Percentiles rank a stretch among this genome's conserved stretches.
phyloP scores from a whole-genome alignment of 2,888 invertebrate genomes.

The Pollenia angustigena region DNA sequence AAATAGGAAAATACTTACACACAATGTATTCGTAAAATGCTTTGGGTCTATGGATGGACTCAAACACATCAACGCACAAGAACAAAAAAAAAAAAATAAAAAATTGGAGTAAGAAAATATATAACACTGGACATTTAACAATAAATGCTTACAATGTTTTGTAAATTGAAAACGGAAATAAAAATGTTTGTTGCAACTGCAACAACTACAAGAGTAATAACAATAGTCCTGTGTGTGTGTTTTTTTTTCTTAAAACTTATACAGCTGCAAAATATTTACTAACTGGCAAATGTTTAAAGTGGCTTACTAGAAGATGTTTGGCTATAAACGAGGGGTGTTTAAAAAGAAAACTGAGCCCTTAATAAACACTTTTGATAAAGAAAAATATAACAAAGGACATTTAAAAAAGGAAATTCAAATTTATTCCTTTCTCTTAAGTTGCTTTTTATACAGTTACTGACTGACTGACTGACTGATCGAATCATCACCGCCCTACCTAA shows the following conservation, averaged over 20 bases:
- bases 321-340: slow-evolving; percentile 4
- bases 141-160: slow-evolving; percentile 73
- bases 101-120: slow-evolving; percentile 12
- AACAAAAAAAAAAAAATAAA: slow-evolving; percentile 23
- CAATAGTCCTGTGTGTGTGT: slow-evolving; percentile 8
- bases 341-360: not conserved
- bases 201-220: slow-evolving; percentile 33
- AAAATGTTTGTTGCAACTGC: slow-evolving; percentile 58
- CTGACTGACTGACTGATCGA: no score
- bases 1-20: not conserved
- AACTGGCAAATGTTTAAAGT: slow-evolving; percentile 21
- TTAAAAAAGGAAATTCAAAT: no score
- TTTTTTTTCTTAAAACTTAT: slow-evolving; percentile 12
- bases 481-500: no score
- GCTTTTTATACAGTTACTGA: no score
- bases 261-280: slow-evolving; percentile 16
- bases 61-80: not conserved
- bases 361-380: no score
- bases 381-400: no score
- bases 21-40: slow-evolving; percentile 55
- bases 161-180: slow-evolving; percentile 77
- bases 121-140: slow-evolving; percentile 65
- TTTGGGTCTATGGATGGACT: not conserved
- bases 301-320: slow-evolving; percentile 28
- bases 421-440: no score